phyloP scores from a whole-genome alignment of 2,888 invertebrate species.

The Scrobipalpa atriplicella region DNA sequence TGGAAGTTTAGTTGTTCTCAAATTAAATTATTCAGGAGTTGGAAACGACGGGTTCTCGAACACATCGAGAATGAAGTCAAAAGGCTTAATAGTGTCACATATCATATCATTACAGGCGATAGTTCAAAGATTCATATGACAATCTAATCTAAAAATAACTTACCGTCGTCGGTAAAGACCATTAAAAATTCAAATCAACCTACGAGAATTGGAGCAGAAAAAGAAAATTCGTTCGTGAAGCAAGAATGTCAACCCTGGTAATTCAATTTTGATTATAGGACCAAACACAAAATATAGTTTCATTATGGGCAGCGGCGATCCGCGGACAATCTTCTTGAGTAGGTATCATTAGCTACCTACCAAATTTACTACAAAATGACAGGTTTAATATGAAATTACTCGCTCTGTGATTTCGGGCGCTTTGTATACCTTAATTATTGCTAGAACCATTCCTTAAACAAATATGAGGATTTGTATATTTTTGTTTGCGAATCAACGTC shows the following conservation, averaged over 20 bases:
- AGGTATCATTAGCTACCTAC: conserved; percentile 77
- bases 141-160: conserved; percentile 45
- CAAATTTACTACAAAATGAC: conserved; percentile 75
- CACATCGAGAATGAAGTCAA: not conserved
- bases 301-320: conserved; percentile 75
- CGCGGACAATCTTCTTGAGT: conserved; percentile 77
- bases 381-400: conserved; percentile 73
- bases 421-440: conserved; percentile 43
- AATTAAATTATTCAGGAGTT: not conserved
- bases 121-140: conserved; percentile 40
- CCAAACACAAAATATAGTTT: conserved; percentile 77
- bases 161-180: conserved; percentile 46
- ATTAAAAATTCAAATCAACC: conserved; percentile 73
- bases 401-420: conserved; percentile 66
- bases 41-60: not conserved
- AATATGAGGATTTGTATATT: conserved; percentile 15
- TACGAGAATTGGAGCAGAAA: conserved; percentile 77
- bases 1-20: not conserved
- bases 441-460: conserved; percentile 27
- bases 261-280: conserved; percentile 83
- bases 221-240: conserved; percentile 70
- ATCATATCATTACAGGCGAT: conserved; percentile 45
- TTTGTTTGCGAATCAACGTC: not conserved
- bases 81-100: conserved; percentile 29
- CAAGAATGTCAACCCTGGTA: conserved; percentile 80